Evolutionary conservation across 2,113 vertebrate genomes (phyloP).

Genomic region (Hippolais icterina): DNA sequence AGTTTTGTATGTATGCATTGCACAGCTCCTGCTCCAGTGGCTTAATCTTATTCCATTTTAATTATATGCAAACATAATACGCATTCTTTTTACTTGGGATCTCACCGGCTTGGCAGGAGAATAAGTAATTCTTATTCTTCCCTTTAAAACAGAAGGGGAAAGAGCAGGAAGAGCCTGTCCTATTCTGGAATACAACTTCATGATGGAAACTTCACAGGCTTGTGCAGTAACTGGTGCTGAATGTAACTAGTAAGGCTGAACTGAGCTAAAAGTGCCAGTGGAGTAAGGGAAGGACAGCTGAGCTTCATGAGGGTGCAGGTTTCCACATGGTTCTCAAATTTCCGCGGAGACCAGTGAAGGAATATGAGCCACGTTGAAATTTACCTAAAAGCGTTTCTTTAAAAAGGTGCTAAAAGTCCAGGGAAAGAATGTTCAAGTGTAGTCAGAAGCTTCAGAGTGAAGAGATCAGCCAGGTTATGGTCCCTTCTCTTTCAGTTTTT

Average conservation of each 20-base stretch:
- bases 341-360: not conserved
- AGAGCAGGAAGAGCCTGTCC: not conserved
- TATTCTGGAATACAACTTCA: fast-evolving
- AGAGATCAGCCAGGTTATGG: not conserved
- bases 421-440: not conserved
- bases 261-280: not conserved
- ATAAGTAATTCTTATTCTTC: not conserved
- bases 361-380: not conserved
- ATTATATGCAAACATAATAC: not conserved
- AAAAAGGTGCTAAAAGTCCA: not conserved
- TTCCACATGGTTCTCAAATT: not conserved
- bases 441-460: not conserved
- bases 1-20: not conserved
- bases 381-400: not conserved
- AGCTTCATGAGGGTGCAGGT: not conserved
- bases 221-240: not conserved
- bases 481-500: not conserved
- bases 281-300: not conserved
- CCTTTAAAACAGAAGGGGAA: not conserved
- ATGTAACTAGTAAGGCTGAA: not conserved
- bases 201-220: not conserved
- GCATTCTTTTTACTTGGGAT: not conserved
- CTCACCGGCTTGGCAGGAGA: not conserved
- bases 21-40: not conserved
- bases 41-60: not conserved